These are phyloP conservation scores for Steromphala cineraria DNA, from an alignment of 2,888 invertebrate species.

Conservation along the genomic window DNA sequence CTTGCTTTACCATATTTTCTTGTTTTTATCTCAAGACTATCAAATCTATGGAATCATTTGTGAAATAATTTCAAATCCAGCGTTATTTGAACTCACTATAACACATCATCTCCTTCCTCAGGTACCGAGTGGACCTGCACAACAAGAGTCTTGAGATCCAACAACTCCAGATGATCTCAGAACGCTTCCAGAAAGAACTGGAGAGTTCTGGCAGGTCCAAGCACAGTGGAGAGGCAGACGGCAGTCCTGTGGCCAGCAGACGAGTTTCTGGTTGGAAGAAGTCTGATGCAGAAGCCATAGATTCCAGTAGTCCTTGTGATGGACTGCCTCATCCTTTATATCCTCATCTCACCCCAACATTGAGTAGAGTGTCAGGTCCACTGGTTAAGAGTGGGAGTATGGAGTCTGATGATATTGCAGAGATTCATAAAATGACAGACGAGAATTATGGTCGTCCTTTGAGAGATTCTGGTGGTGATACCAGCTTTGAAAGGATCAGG, in stretches of 20 bases:
- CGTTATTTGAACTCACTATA: background rate
- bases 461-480: background rate
- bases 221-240: background rate
- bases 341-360: background rate
- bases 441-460: conserved; percentile 19
- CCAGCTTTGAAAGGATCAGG: background rate
- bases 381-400: background rate
- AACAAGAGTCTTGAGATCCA: background rate
- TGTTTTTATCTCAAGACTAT: too few relatives aligned
- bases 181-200: background rate
- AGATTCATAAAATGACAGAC: conserved; percentile 16
- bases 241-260: background rate
- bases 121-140: background rate
- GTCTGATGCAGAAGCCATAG: background rate
- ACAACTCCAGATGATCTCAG: background rate
- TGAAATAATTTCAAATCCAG: background rate
- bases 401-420: conserved; percentile 3
- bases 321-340: background rate
- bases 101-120: background rate
- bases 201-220: background rate
- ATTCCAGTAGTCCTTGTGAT: conserved; percentile 16
- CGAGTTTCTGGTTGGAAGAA: background rate
- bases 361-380: background rate
- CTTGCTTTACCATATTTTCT: too few relatives aligned
- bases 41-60: too few relatives aligned